Conservation (phyloP, 1,140 invertebrate species). For the Nilaparvata lugens region DNA sequence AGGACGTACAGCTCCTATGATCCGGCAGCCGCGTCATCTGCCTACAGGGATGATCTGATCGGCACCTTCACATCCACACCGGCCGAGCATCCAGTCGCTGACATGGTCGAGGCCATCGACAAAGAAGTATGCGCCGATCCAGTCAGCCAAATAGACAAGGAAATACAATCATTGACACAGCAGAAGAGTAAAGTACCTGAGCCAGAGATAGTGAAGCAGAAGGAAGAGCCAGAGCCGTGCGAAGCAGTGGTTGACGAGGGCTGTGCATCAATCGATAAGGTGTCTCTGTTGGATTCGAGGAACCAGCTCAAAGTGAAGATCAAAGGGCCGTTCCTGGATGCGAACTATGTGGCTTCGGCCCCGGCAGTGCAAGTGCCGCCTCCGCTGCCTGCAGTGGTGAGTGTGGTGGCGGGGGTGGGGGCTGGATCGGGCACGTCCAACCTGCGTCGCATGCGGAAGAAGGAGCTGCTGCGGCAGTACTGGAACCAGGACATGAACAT, state of each 20-base stretch:
- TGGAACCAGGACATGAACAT: conserved; percentile 80
- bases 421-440: conserved; percentile 52
- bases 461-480: conserved; percentile 74
- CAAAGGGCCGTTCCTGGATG: conserved; percentile 74
- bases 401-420: conserved; percentile 28
- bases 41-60: conserved; percentile 52
- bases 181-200: conserved; percentile 6
- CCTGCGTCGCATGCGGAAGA: conserved; percentile 77
- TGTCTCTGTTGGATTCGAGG: conserved; percentile 59
- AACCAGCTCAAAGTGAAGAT: conserved; percentile 86
- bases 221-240: conserved; percentile 26
- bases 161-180: no score
- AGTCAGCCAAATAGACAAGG: neutral
- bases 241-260: conserved; percentile 26
- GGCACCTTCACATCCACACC: conserved; percentile 48
- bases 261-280: conserved; percentile 21
- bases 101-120: conserved; percentile 68
- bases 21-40: conserved; percentile 32
- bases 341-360: conserved; percentile 52
- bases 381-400: conserved; percentile 30
- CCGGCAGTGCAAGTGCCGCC: conserved; percentile 41
- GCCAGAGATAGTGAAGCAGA: conserved; percentile 21
- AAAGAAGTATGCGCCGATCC: conserved; percentile 61
- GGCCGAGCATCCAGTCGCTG: conserved; percentile 47
- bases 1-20: conserved; percentile 58